Evolutionary conservation across 2,888 invertebrate genomes (phyloP), one percentile per base, ranked within the genome.

Genomic region (Amphipoea oculea): DNA sequence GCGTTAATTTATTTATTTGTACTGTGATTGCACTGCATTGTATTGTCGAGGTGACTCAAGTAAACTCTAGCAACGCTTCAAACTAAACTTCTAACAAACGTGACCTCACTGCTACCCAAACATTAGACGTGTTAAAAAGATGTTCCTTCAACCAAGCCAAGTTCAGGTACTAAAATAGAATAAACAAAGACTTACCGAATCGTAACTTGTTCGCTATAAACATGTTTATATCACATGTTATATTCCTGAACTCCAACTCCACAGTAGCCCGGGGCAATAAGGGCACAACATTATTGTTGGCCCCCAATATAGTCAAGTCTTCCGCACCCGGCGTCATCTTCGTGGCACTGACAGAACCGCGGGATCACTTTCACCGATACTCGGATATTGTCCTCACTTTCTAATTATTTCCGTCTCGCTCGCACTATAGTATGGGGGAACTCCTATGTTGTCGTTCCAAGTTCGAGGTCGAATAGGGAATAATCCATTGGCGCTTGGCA

Each of bases 191-290:
- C 98, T 97, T 91, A 98, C 98, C 97, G 86, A 97, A 95, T 84
- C 96, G 95, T n/a, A 97, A 92, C 87, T 97, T 97, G 63, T 95
- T 94, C 67, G 97, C 88, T 51, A 95, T 96, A 94, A 98, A 97
- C 69, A 96, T 96, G 85, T 96, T 97, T 57, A 98, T 97, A 9
- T 96, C 94, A 90, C 98, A 98, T 1, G 97, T 97, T 57, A 98
- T 97, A 90, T 98, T 97, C 78, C 97, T 97, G 92, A 98, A 98
- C 84, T 97, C 97, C 77, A 98, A 94, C 87, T 98, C 97, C 78
- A 98, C 97, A 20, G 98, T 97, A 67, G 97, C 97, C 85, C 98
- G 97, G 0, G 96, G 95, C 36, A 96, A 75, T n/a, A 96, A 84
- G 23, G 96, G 95, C n/a, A 94, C 90, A 20, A 96, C 95, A 83